A percentile compares a stretch with the other conserved stretches of the same genome.
These are phyloP conservation scores for Oophaga pumilio DNA, from an alignment of 2,113 vertebrate genomes.

Conservation along the genomic window DNA sequence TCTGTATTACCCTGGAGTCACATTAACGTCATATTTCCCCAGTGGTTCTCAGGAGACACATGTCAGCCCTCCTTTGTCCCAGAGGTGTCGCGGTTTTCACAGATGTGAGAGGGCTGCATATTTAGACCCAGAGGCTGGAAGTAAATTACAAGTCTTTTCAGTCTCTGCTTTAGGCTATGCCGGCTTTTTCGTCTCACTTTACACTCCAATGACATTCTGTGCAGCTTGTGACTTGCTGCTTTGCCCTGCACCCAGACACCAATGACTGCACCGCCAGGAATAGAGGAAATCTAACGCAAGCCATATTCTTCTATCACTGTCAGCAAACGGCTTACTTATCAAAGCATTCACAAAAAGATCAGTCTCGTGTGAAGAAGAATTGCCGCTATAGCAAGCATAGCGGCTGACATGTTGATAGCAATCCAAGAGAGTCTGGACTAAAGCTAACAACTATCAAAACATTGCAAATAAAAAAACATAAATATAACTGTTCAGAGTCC, in stretches of 20 bases:
- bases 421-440: no score
- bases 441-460: no score
- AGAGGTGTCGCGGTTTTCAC: not conserved
- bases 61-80: not conserved
- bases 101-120: constrained; percentile 1
- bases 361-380: no score
- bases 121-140: constrained; percentile 19
- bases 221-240: not conserved
- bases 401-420: no score
- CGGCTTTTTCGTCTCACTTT: not conserved
- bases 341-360: not conserved
- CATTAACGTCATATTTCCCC: not conserved
- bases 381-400: no score
- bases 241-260: not conserved
- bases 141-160: not conserved
- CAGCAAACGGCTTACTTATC: no score
- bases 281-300: not conserved
- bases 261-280: not conserved
- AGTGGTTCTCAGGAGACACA: not conserved
- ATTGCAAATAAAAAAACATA: no score
- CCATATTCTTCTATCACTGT: not conserved
- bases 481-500: no score
- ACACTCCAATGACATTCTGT: not conserved
- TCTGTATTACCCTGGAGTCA: not conserved
- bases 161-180: constrained; percentile 22